phyloP scores from a whole-genome alignment of 2,113 vertebrate genomes.

The Oryzias javanicus region DNA sequence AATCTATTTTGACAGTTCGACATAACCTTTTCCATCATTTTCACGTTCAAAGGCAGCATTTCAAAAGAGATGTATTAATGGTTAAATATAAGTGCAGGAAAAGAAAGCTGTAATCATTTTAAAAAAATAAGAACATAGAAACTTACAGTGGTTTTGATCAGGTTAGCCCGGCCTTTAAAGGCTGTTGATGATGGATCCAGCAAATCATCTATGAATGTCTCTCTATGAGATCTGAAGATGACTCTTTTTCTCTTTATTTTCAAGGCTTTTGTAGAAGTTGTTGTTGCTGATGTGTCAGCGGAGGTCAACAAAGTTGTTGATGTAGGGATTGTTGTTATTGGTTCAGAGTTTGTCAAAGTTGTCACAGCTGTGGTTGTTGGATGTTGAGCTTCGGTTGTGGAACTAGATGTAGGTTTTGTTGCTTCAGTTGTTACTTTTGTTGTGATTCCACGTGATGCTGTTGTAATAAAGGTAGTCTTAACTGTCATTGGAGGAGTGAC shows the following conservation, averaged over 20 bases:
- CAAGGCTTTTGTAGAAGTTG: not conserved
- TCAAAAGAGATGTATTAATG: too few relatives aligned
- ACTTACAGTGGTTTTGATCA: constrained; percentile 1
- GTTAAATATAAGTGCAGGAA: too few relatives aligned
- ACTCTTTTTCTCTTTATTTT: not conserved
- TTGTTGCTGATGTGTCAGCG: not conserved
- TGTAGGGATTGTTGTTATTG: not conserved
- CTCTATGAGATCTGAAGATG: constrained; percentile 12
- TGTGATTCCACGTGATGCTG: too few relatives aligned
- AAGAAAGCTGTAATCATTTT: too few relatives aligned
- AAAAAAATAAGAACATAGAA: too few relatives aligned
- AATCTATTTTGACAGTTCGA: too few relatives aligned
- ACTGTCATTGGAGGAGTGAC: not conserved
- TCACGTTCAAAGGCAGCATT: too few relatives aligned
- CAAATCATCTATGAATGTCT: constrained; percentile 13
- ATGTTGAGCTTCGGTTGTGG: too few relatives aligned
- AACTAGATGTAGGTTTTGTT: too few relatives aligned
- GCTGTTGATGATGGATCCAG: not conserved
- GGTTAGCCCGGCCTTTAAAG: not conserved
- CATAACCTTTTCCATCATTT: too few relatives aligned
- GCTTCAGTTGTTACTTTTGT: too few relatives aligned
- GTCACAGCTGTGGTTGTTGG: not conserved
- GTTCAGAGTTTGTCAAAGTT: not conserved
- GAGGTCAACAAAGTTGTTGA: not conserved
- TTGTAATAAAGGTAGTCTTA: not conserved